Evolutionary conservation across 1,140 invertebrate species (phyloP).

Genomic region (Drosophila tropicalis): DNA sequence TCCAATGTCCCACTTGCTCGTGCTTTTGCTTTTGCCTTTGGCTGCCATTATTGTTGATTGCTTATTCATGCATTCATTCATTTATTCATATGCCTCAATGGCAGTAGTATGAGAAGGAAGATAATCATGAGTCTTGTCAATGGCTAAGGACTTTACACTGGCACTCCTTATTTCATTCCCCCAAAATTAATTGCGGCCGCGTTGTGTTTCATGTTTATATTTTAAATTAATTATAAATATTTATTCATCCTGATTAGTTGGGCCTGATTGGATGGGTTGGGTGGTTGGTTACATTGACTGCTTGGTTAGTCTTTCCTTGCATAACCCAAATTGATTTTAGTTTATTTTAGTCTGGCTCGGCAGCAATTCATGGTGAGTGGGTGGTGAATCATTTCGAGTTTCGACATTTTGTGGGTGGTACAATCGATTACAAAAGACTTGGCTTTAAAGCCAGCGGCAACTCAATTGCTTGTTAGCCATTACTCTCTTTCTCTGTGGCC

Average conservation of each 20-base stretch:
- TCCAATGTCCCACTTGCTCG: conserved; percentile 30
- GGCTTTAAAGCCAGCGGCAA: conserved; percentile 62
- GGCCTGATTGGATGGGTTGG: conserved; percentile 18
- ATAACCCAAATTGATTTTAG: conserved; percentile 78
- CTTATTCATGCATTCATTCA: conserved; percentile 79
- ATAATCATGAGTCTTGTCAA: neutral
- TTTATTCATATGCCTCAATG: conserved; percentile 68
- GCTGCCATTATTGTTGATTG: conserved; percentile 75
- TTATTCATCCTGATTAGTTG: conserved; percentile 80
- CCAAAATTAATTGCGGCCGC: conserved; percentile 72
- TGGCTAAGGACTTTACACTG: too few relatives aligned
- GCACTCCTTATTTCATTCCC: conserved; percentile 21
- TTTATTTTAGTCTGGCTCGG: conserved; percentile 69
- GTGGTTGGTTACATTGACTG: neutral
- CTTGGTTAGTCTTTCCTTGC: conserved; percentile 25
- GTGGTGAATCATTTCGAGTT: neutral
- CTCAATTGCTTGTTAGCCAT: conserved; percentile 52
- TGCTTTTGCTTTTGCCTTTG: conserved; percentile 25
- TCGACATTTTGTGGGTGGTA: neutral
- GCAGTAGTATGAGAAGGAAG: neutral
- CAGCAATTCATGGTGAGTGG: conserved; percentile 27
- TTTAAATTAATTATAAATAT: conserved; percentile 82
- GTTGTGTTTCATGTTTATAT: conserved; percentile 69
- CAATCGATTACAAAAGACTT: conserved; percentile 67
- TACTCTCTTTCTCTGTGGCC: conserved; percentile 46